Conservation (phyloP, 2,888 invertebrate genomes). For the Hyppa rectilinea region DNA sequence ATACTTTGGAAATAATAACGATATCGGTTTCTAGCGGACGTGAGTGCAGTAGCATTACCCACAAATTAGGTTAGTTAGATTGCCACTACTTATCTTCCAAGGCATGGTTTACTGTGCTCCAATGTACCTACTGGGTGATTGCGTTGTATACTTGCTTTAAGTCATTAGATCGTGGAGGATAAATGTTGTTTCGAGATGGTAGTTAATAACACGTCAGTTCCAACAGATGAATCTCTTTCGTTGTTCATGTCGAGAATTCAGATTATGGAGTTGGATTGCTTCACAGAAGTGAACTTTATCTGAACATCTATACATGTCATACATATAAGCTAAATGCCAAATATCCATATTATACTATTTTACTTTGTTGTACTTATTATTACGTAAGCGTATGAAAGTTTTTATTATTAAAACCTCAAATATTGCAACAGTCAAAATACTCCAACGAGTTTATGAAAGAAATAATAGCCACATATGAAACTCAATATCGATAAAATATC, state of each 20-base stretch:
- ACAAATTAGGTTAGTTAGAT: slow-evolving; percentile 85
- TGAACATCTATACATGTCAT: not conserved
- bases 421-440: slow-evolving; percentile 13
- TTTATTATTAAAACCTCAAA: not conserved
- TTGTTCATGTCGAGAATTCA: slow-evolving; percentile 21
- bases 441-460: slow-evolving; percentile 18
- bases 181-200: slow-evolving; percentile 12
- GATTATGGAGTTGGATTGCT: not conserved
- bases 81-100: slow-evolving; percentile 82
- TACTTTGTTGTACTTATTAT: not conserved
- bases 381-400: not conserved
- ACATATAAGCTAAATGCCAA: too few species aligned
- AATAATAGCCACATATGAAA: slow-evolving; percentile 44
- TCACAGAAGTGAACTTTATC: slow-evolving; percentile 9
- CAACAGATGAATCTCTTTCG: slow-evolving; percentile 10
- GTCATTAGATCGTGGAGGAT: slow-evolving; percentile 22
- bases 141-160: slow-evolving; percentile 33
- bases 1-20: slow-evolving; percentile 76
- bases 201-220: slow-evolving; percentile 10
- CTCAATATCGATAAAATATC: slow-evolving; percentile 59
- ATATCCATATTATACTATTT: not conserved
- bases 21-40: slow-evolving; percentile 81
- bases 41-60: slow-evolving; percentile 78
- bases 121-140: slow-evolving; percentile 32
- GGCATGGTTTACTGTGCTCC: slow-evolving; percentile 66